Evolutionary conservation across 2,113 vertebrate genomes (phyloP).

Genomic region (Columba livia): DNA sequence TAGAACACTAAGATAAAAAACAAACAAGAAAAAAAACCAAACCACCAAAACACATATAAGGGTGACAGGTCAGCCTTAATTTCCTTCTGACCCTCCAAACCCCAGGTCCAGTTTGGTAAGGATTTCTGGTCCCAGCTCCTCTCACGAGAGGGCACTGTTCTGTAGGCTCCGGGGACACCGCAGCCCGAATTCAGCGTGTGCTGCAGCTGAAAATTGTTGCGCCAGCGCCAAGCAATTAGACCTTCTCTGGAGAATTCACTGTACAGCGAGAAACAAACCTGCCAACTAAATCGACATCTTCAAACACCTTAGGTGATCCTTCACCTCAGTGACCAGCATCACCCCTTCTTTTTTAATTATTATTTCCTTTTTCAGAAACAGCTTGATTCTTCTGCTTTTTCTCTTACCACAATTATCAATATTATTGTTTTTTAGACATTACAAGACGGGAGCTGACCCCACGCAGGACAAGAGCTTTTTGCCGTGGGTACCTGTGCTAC

Average conservation of each 20-base stretch:
- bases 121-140: background rate
- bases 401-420: background rate
- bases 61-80: background rate
- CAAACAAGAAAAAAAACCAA: too few relatives aligned
- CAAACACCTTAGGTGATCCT: background rate
- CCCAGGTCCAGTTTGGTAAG: accelerated
- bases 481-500: background rate
- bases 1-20: too few relatives aligned
- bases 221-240: background rate
- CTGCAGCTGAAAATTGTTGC: background rate
- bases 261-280: background rate
- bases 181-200: background rate
- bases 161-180: background rate
- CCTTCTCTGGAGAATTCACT: background rate
- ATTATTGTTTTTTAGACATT: background rate
- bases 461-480: background rate
- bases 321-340: background rate
- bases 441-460: background rate
- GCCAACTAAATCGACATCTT: background rate
- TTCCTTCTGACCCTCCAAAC: background rate
- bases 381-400: too few relatives aligned
- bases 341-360: accelerated
- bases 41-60: too few relatives aligned
- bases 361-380: background rate
- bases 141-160: slow-evolving; percentile 49